Conservation (phyloP, 2,888 invertebrate genomes). For the Coremacera marginata region DNA sequence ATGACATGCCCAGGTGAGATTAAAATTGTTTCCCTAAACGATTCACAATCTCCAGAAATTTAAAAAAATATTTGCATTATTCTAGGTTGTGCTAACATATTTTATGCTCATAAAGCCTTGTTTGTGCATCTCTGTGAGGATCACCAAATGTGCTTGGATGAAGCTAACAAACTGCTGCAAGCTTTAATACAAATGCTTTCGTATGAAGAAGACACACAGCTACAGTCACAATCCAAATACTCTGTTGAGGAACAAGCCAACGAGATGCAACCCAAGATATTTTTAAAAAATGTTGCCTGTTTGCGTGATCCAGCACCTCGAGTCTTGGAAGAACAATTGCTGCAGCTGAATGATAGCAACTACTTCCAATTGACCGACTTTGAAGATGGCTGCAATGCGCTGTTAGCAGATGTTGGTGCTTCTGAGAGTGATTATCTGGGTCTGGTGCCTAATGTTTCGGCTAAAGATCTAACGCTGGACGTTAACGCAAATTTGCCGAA, state of each 20-base stretch:
- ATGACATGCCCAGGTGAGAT: conserved; percentile 77
- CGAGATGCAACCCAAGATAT: conserved; percentile 59
- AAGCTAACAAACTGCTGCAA: conserved; percentile 72
- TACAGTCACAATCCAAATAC: not conserved
- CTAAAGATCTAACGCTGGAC: not conserved
- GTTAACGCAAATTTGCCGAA: not conserved
- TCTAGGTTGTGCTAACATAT: conserved; percentile 74
- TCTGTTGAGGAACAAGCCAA: conserved; percentile 8
- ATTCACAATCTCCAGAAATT: not conserved
- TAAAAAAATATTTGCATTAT: not conserved
- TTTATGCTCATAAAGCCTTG: conserved; percentile 75
- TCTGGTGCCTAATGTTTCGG: not conserved
- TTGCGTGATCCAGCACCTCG: conserved; percentile 61
- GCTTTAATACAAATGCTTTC: not conserved
- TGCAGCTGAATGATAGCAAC: conserved; percentile 43
- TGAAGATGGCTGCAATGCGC: conserved; percentile 21
- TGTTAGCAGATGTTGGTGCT: not conserved
- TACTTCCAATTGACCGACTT: conserved; percentile 28
- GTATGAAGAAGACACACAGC: not conserved
- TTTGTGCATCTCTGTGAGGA: conserved; percentile 77
- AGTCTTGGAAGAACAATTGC: conserved; percentile 47
- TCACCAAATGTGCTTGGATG: conserved; percentile 76
- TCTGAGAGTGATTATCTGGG: conserved; percentile 11
- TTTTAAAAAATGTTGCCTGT: conserved; percentile 67
- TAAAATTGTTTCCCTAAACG: not conserved